Evolutionary conservation across 2,797 vertebrate species (phyloP), one percentile per base, ranked within the genome.

Genomic region (Scarus forsteni): DNA sequence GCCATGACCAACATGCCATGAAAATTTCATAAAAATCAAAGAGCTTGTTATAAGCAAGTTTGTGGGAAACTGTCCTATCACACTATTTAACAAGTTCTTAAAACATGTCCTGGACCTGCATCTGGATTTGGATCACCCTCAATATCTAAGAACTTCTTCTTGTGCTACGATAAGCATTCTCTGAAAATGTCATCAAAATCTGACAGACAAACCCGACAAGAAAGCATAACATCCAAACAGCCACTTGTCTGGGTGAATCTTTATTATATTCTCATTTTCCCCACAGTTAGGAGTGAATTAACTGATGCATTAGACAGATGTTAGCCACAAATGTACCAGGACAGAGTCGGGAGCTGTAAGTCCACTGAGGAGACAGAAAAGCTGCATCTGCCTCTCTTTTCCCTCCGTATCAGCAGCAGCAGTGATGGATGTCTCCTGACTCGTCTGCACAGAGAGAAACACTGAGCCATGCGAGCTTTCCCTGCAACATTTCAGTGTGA

Each of bases 391-490:
- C 52, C 11, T 38, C 3, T 49, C 27, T 40, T 67, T 18, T 60
- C n/a, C 48, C 8, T 48, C 12, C 56, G 8, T n/a, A 7, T 70
- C 36, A 8, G 38, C 13, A 43, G 10, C 10, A 0, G 38, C 16
- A n/a, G 51, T 12, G 18, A 38, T 9, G 7, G n/a, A 34, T 66
- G 57, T 73, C 76, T 60, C 49, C 57, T n/a, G 18, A n/a, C 57
- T 19, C 13, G 7, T 50, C 60, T n/a, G 19, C 6, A 10, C 34
- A 2, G n/a, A 69, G 13, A 3, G 10, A 18, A 19, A 19, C 61
- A 44, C 67, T 61, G 10, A 68, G 66, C 78, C 50, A 75, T 60
- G 54, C 0, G 10, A 43, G 50, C 60, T 40, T 50, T 60, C 49
- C 35, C 18, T 12, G 43, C 34, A 40, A 50, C 60, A 19, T 48